These are phyloP conservation scores for Artibeus lituratus DNA, from an alignment of 2,797 vertebrate genomes.

Conservation along the genomic window DNA sequence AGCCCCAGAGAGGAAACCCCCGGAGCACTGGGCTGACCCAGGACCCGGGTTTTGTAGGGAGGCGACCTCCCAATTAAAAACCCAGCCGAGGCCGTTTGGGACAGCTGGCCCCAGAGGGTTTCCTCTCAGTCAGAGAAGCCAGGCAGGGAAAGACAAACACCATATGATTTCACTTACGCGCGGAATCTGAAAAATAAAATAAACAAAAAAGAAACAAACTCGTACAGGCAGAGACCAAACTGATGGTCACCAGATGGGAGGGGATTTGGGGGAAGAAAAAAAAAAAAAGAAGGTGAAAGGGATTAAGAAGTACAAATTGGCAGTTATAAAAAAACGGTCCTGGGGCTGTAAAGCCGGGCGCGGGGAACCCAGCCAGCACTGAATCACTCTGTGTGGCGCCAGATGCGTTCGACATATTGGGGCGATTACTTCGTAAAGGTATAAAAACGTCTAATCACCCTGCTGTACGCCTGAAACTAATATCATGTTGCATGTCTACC, in stretches of 20 bases:
- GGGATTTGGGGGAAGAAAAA: no score
- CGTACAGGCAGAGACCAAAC: background rate
- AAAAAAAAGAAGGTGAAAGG: no score
- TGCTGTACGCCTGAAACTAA: no score
- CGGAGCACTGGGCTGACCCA: background rate
- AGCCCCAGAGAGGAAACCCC: background rate
- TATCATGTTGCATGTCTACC: background rate
- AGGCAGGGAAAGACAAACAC: no score
- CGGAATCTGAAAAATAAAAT: background rate
- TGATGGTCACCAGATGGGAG: background rate
- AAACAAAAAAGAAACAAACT: background rate
- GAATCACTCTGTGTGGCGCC: rapidly evolving
- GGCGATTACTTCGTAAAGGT: no score
- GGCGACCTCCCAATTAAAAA: background rate
- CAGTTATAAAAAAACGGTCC: no score
- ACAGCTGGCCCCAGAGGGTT: background rate
- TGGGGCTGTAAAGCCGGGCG: no score
- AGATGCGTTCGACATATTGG: rapidly evolving
- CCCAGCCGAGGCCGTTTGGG: background rate
- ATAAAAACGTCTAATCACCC: background rate
- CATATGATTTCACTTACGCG: background rate
- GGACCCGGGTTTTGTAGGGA: background rate
- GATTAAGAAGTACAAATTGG: background rate
- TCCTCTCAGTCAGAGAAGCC: no score
- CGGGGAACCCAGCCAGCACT: background rate